Percentiles rank a stretch among this genome's conserved stretches.
Evolutionary conservation across 2,797 vertebrate species (phyloP).

Genomic region (Periparus ater): DNA sequence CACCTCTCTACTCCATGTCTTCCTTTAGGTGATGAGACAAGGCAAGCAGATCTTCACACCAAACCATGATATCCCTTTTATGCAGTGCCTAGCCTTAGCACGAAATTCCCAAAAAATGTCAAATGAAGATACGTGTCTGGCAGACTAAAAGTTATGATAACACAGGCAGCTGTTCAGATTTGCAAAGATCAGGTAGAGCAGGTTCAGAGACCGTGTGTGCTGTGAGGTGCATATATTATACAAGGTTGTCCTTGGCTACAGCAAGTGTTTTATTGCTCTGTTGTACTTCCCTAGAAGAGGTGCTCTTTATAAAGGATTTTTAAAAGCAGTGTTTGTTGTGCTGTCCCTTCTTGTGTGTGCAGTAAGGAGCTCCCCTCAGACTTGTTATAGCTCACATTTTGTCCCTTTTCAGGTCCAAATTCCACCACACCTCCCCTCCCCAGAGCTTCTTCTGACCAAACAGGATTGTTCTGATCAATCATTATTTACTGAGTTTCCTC

Average conservation of each 20-base stretch:
- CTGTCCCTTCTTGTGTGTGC: neutral
- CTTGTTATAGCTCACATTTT: neutral
- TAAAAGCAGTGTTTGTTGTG: neutral
- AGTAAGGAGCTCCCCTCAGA: neutral
- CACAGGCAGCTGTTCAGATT: neutral
- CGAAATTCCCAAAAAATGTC: neutral
- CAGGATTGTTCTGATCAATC: neutral
- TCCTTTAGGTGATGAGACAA: neutral
- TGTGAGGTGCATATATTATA: neutral
- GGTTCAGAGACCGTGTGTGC: neutral
- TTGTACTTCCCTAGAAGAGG: neutral
- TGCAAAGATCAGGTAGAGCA: neutral
- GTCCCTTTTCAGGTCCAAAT: neutral
- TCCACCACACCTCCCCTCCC: rapidly evolving
- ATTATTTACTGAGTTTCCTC: neutral
- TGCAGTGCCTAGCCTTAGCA: neutral
- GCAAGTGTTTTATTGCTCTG: neutral
- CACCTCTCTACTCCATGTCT: neutral
- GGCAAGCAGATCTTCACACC: neutral
- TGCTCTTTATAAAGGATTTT: neutral
- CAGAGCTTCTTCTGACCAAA: neutral
- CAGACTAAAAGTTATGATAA: neutral
- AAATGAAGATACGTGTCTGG: neutral
- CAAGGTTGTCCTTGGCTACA: neutral
- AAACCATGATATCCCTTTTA: neutral